Evolutionary conservation across 64 coral and sea anemone genomes (phyloP).

Genomic region (Anthopleura sola): DNA sequence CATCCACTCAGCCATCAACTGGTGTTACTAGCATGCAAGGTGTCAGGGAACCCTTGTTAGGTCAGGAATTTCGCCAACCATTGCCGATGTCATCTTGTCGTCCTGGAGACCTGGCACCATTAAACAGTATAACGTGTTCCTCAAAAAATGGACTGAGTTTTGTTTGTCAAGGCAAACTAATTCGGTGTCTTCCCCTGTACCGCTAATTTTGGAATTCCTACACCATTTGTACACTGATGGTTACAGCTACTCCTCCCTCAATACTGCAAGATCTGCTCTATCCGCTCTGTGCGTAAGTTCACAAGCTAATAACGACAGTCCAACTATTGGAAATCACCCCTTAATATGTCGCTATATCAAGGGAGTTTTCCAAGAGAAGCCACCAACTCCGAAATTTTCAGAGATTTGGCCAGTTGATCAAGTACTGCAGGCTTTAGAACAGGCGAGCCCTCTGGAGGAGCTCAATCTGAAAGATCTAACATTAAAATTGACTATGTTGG

Average conservation of each 20-base stretch:
- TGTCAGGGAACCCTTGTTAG: conserved; percentile 22
- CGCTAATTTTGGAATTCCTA: conserved; percentile 32
- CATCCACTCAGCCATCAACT: no score
- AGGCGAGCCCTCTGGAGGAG: no score
- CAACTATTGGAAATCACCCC: no score
- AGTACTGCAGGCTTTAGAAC: no score
- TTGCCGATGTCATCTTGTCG: conserved; percentile 29
- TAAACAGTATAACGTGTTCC: conserved; percentile 44
- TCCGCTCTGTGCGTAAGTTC: neutral
- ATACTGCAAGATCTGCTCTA: conserved; percentile 21
- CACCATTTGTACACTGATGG: conserved; percentile 21
- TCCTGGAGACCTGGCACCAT: conserved; percentile 27
- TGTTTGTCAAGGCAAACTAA: conserved; percentile 42
- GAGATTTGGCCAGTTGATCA: neutral
- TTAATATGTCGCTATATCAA: conserved; percentile 20
- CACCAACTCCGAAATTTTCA: conserved; percentile 17
- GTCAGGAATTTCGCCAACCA: neutral
- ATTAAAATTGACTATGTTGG: no score
- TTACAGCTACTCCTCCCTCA: conserved; percentile 23
- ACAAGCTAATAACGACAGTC: no score
- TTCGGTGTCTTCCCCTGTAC: conserved; percentile 21
- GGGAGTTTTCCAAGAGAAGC: conserved; percentile 3
- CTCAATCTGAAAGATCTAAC: no score
- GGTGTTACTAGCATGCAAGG: conserved; percentile 26
- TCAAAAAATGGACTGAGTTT: conserved; percentile 34